Percentiles rank a stretch among this genome's conserved stretches.
These are phyloP conservation scores for Stictocephala bisonia DNA, from an alignment of 2,888 invertebrate species.

Conservation along the genomic window DNA sequence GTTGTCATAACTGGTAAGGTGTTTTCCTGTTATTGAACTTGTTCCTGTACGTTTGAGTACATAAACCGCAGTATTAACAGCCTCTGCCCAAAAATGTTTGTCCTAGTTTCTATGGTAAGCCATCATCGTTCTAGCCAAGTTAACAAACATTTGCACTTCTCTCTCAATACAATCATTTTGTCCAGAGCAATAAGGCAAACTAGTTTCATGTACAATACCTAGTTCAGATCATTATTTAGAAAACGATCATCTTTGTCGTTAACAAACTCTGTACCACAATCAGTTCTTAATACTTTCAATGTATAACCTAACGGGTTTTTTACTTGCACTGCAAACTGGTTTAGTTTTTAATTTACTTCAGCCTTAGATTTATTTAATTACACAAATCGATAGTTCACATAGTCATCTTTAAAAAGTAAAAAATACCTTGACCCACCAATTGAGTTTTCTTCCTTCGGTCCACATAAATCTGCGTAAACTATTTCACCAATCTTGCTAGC, in stretches of 20 bases:
- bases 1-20: background rate
- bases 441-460: no score
- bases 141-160: background rate
- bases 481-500: no score
- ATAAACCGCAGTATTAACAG: background rate
- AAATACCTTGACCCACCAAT: no score
- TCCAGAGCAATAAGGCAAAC: background rate
- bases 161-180: no score
- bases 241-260: background rate
- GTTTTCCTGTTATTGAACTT: background rate
- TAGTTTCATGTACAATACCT: background rate
- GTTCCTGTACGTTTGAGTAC: background rate
- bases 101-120: background rate
- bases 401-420: no score
- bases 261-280: background rate
- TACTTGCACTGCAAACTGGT: background rate
- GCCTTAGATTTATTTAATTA: no score
- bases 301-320: background rate
- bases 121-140: background rate
- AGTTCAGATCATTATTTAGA: background rate
- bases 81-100: background rate
- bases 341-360: background rate
- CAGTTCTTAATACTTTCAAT: background rate
- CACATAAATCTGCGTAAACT: no score
- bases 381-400: no score